Evolutionary conservation across 2,797 vertebrate genomes (phyloP).

Genomic region (Cryptoblepharus egeriae): DNA sequence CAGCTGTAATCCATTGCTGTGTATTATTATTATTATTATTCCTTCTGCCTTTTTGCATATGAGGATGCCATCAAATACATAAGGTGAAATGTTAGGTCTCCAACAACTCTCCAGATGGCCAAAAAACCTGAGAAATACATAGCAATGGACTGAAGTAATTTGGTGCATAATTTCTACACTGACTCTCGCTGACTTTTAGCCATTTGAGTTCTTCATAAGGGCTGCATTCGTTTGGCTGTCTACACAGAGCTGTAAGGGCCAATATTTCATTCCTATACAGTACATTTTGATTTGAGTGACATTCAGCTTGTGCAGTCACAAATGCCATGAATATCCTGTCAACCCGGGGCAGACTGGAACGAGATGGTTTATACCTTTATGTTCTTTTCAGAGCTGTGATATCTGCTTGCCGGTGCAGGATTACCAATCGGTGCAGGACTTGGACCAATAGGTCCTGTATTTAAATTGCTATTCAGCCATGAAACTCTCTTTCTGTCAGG

Average conservation of each 20-base stretch:
- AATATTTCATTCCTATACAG: neutral
- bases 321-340: neutral
- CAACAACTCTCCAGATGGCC: no score
- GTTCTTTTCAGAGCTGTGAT: no score
- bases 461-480: neutral
- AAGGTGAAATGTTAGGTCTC: no score
- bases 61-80: no score
- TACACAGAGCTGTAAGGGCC: neutral
- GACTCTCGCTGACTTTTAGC: neutral
- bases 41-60: no score
- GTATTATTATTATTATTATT: no score
- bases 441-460: neutral
- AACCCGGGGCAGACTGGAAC: neutral
- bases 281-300: neutral
- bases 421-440: neutral
- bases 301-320: no score
- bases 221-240: neutral
- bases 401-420: neutral
- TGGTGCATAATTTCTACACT: neutral
- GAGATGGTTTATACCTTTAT: neutral
- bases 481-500: neutral
- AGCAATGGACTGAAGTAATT: neutral
- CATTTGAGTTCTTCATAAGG: neutral
- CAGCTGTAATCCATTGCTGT: no score
- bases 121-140: no score